Base-by-base conservation (phyloP, 2,888 invertebrate genomes). In the Desoria tigrina region DNA sequence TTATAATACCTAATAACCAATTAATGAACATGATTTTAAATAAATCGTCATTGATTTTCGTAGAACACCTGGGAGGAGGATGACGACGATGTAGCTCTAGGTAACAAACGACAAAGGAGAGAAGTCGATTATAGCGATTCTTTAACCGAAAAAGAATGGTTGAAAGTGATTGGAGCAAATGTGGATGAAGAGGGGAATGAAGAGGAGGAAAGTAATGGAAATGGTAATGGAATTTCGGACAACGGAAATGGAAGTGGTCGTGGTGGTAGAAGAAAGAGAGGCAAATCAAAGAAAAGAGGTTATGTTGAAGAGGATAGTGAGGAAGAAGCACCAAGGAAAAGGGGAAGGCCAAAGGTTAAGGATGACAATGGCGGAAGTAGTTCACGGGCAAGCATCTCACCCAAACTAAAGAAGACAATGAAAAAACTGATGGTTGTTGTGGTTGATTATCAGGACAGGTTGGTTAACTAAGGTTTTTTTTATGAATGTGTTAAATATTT, bases 61-160 rank as follows among this genome's bases (percentile, higher is more conserved):
- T n/a, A 16, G 32, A 50, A 50, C 39, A 58, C 21, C 18, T 42
- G 78, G 71, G 84, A 78, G 55, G 88, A 89, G 74, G 92, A 92
- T 68, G 94, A 94, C 74, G 90, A 90, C 74, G 88, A 88, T 18
- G 86, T 86, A 85, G 98, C 2, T 92, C 92, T 78, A 87, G 96
- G 67, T 97, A 97, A 80, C 96, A 99, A 82, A 42, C 85, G 98
- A 3, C 92, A 92, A 78, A 87, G 96, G 66, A 97, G 96, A 80
- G 96, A 99, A 82, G 96, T 99, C 0, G 97, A 98, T 83, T 98
- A 98, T 80, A 91, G 93, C 0, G 97, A 99, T 81, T 91, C 94
- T 76, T 85, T 99, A 59, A 96, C 96, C 4, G 99, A 99, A 79
- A 95, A 94, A 79, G 97, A 99, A 80, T 98, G 96, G 94, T 84